Evolutionary conservation across 2,888 invertebrate species (phyloP).

Genomic region (Drosophila anomelani): DNA sequence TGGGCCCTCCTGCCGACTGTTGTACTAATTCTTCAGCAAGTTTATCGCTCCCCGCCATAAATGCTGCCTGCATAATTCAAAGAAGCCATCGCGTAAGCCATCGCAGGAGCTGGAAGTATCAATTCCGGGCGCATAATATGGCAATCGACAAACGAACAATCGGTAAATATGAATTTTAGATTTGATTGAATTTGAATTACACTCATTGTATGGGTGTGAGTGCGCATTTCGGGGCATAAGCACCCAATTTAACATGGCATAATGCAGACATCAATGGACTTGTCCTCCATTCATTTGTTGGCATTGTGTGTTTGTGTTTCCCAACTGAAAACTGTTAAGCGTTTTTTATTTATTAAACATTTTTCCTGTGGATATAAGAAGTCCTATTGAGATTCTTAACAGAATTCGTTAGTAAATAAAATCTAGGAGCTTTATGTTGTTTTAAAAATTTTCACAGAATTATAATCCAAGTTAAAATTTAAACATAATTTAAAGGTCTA

Average conservation of each 20-base stretch:
- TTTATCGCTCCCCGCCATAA: slow-evolving; percentile 17
- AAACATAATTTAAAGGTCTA: no score
- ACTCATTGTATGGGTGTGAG: slow-evolving; percentile 14
- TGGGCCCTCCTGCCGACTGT: not conserved
- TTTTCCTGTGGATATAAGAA: not conserved
- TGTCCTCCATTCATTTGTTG: slow-evolving; percentile 8
- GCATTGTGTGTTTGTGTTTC: not conserved
- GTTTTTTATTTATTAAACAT: not conserved
- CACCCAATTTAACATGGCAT: slow-evolving; percentile 9
- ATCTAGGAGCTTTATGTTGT: not conserved
- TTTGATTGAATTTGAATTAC: slow-evolving; percentile 58
- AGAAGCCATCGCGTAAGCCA: slow-evolving; percentile 10
- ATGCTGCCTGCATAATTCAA: slow-evolving; percentile 29
- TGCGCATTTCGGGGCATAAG: slow-evolving; percentile 10
- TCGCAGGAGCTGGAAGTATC: slow-evolving; percentile 14
- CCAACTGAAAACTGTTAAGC: not conserved
- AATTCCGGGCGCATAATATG: slow-evolving; percentile 39
- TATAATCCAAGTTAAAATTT: no score
- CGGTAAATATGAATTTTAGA: slow-evolving; percentile 46
- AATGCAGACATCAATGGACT: slow-evolving; percentile 11
- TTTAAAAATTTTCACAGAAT: no score
- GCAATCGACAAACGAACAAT: slow-evolving; percentile 28
- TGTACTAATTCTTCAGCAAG: slow-evolving; percentile 28
- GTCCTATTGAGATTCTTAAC: not conserved
- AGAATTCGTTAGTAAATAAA: not conserved